A percentile compares a stretch with the other conserved stretches of the same genome.
phyloP scores from a whole-genome alignment of 2,113 vertebrate genomes.

The Mesembrinibis cayennensis region DNA sequence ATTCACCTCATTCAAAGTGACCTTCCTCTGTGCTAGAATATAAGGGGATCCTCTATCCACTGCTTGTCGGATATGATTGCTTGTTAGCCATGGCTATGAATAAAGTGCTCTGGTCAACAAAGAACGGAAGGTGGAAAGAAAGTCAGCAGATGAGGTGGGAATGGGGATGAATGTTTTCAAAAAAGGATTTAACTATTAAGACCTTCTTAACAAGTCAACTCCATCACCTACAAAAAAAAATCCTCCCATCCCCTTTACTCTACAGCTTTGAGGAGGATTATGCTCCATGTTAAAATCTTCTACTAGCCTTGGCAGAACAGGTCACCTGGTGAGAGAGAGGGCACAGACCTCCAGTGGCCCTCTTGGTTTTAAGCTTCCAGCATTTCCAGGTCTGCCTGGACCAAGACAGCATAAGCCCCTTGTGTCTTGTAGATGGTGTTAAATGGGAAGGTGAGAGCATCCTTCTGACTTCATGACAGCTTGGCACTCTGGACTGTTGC shows the following conservation, averaged over 20 bases:
- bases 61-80: neutral
- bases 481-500: neutral
- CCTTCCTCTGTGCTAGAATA: neutral
- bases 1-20: neutral
- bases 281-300: neutral
- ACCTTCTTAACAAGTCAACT: neutral
- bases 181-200: neutral
- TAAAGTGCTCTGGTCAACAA: neutral
- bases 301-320: neutral
- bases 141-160: neutral
- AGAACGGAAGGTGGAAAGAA: neutral
- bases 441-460: neutral
- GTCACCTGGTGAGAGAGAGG: neutral
- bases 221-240: neutral
- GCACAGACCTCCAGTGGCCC: neutral
- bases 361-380: neutral
- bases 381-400: neutral
- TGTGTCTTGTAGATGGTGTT: no score
- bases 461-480: neutral
- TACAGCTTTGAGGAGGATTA: neutral
- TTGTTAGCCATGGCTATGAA: neutral
- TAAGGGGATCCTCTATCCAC: neutral
- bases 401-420: neutral
- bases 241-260: neutral
- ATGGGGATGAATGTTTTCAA: neutral